These are phyloP conservation scores for Brenthis ino DNA, from an alignment of 2,888 invertebrate genomes.

Conservation along the genomic window DNA sequence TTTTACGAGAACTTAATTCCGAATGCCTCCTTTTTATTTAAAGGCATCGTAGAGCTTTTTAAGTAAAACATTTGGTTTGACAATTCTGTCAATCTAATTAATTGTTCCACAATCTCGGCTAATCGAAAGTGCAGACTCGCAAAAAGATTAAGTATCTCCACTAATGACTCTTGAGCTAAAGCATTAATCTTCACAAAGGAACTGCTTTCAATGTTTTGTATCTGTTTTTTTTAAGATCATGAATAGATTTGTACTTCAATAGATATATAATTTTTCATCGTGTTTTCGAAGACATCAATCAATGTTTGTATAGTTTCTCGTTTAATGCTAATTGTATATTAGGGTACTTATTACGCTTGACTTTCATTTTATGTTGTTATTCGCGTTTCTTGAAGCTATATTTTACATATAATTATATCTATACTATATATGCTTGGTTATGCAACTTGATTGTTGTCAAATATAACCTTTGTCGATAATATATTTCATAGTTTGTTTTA, in stretches of 20 bases:
- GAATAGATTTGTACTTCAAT: slow-evolving; percentile 18
- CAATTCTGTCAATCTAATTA: slow-evolving; percentile 22
- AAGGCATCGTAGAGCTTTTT: too few species aligned
- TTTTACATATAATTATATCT: too few species aligned
- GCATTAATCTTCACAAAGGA: slow-evolving; percentile 34
- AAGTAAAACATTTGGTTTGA: neutral
- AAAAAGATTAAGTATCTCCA: slow-evolving; percentile 19
- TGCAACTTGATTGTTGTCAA: too few species aligned
- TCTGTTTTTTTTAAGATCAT: slow-evolving; percentile 16
- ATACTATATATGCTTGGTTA: too few species aligned
- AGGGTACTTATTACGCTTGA: too few species aligned
- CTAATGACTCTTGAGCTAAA: slow-evolving; percentile 30
- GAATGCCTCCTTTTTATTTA: neutral
- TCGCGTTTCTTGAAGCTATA: too few species aligned
- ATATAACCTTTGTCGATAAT: too few species aligned
- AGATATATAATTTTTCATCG: slow-evolving; percentile 1
- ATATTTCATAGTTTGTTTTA: too few species aligned
- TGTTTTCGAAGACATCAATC: slow-evolving; percentile 5
- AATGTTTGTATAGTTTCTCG: neutral
- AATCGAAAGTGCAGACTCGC: slow-evolving; percentile 23
- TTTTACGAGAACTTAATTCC: neutral
- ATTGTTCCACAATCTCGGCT: slow-evolving; percentile 22
- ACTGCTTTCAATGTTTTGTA: slow-evolving; percentile 26
- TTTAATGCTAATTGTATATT: too few species aligned
- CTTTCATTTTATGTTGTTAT: too few species aligned